A percentile compares a stretch with the other conserved stretches of the same genome.
phyloP scores from a whole-genome alignment of 2,888 invertebrate species.

The Macrosiphum euphorbiae region DNA sequence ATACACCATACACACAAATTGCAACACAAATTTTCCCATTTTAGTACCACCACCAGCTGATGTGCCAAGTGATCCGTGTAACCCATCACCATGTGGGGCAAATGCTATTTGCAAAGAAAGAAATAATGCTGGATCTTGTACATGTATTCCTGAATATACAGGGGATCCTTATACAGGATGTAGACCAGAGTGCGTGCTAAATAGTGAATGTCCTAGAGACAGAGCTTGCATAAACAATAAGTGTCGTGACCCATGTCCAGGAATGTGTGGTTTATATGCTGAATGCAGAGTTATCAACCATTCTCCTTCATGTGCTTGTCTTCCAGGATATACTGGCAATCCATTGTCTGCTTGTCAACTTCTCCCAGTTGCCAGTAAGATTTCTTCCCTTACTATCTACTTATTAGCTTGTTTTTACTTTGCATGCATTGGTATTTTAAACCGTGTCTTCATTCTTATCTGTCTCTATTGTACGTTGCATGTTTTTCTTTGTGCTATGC shows the following conservation, averaged over 20 bases:
- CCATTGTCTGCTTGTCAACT: constrained; percentile 77
- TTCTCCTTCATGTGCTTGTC: constrained; percentile 82
- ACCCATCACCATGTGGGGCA: constrained; percentile 84
- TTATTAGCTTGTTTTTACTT: constrained; percentile 67
- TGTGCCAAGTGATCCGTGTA: constrained; percentile 79
- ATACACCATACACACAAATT: constrained; percentile 2
- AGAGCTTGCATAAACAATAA: constrained; percentile 83
- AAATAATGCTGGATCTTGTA: constrained; percentile 82
- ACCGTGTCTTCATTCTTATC: constrained; percentile 56
- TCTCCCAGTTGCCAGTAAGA: constrained; percentile 73
- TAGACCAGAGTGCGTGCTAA: constrained; percentile 85
- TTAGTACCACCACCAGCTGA: constrained; percentile 70
- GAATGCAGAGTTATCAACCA: constrained; percentile 83
- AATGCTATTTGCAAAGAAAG: constrained; percentile 84
- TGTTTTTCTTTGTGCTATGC: constrained; percentile 65
- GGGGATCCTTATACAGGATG: constrained; percentile 86
- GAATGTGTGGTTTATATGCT: constrained; percentile 83
- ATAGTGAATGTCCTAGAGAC: constrained; percentile 80
- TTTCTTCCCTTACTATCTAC: constrained; percentile 69
- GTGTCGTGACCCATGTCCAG: constrained; percentile 81
- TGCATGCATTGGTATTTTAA: constrained; percentile 48
- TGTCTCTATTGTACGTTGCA: constrained; percentile 64
- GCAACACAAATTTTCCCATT: constrained; percentile 51
- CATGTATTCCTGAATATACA: constrained; percentile 80
- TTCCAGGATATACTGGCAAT: constrained; percentile 80